Evolutionary conservation across 2,888 invertebrate species (phyloP).

Genomic region (Hypsopygia costalis): DNA sequence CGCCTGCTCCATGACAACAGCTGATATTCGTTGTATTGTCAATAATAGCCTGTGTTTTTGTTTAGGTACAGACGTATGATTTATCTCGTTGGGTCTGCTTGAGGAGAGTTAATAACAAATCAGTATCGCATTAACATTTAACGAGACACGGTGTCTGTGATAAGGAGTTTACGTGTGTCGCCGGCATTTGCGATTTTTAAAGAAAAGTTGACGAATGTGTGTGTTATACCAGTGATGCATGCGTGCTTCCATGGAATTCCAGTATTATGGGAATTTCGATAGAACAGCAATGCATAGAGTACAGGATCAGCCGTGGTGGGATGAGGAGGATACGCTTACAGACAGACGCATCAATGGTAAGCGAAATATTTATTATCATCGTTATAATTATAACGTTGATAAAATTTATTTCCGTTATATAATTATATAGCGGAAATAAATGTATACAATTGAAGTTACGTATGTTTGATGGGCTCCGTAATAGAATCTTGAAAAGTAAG

Average conservation of each 20-base stretch:
- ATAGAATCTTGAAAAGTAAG: too few relatives aligned
- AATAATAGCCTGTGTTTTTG: conserved; percentile 44
- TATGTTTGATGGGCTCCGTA: too few relatives aligned
- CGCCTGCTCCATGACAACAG: conserved; percentile 14
- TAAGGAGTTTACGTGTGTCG: conserved; percentile 23
- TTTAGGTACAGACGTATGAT: conserved; percentile 45
- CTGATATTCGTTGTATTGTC: conserved; percentile 28
- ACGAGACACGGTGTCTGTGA: conserved; percentile 49
- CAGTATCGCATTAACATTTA: conserved; percentile 57
- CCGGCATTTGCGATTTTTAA: conserved; percentile 23
- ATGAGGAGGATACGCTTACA: conserved; percentile 68
- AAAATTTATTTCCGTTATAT: too few relatives aligned
- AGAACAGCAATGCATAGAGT: conserved; percentile 44
- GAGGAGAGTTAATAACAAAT: conserved; percentile 53
- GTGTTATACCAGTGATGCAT: conserved; percentile 12
- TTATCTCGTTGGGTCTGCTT: conserved; percentile 62
- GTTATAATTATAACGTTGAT: too few relatives aligned
- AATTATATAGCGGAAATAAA: too few relatives aligned
- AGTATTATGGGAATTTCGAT: conserved; percentile 66
- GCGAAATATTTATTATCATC: too few relatives aligned
- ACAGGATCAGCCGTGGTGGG: conserved; percentile 68
- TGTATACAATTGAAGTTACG: too few relatives aligned
- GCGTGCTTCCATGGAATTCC: conserved; percentile 58
- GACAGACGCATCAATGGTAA: conserved; percentile 67
- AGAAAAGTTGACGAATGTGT: conserved; percentile 25